Evolutionary conservation across 2,797 vertebrate genomes (phyloP), one percentile per base, ranked within the genome.

Genomic region (Salmo trutta): DNA sequence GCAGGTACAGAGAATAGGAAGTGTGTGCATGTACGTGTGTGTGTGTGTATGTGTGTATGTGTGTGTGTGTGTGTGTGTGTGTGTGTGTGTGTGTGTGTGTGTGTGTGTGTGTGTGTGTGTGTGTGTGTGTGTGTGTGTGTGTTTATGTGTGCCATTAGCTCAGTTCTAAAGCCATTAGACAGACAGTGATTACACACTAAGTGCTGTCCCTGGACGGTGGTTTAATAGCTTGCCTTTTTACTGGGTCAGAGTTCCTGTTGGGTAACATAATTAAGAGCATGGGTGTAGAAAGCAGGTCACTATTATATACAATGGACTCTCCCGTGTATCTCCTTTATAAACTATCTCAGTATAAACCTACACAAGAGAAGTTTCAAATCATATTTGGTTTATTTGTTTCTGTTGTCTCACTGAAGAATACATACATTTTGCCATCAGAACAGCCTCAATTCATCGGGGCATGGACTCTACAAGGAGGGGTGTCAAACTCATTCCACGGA

Each of bases 221-320:
- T 85, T 85, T 88, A 86, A 91, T 86, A 91, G 84, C 74, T 83
- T 88, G 69, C 85, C 80, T 88, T 92, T 90, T 93, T 88, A 91
- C 86, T 74, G 78, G 91, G 91, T 93, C 88, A 89, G 82, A 89
- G 86, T 87, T 89, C 83, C 81, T 74, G 75, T 80, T 24, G n/a
- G 81, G 76, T 84, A 82, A 90, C 79, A 80, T 85, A 89, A 89
- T 83, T 82, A 90, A 83, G 75, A 90, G 82, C 82, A 81, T 79
- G 80, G 87, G 53, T 85, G 76, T 71, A 89, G 84, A 87, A 81
- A 71, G 73, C 82, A 79, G 80, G 78, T 85, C 76, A 85, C 73
- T 83, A 79, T 84, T 81, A 80, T 78, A 73, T 75, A 87, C 78
- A 86, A 86, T 85, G 78, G 68, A 75, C 77, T 74, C 69, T 80